These are phyloP conservation scores for Drosophila albomicans DNA, from an alignment of 1,140 invertebrate genomes.

Conservation along the genomic window DNA sequence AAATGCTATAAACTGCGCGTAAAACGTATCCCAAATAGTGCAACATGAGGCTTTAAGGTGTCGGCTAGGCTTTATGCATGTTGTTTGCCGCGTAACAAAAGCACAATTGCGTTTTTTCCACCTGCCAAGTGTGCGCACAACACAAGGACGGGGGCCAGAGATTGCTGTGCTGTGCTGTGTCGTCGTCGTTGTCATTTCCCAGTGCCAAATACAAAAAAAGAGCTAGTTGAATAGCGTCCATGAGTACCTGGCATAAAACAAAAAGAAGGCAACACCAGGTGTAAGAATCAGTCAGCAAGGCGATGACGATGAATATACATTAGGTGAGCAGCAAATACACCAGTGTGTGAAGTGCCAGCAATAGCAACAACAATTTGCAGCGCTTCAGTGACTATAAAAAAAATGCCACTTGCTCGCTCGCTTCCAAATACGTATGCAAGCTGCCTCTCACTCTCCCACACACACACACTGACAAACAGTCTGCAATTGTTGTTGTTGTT, in stretches of 20 bases:
- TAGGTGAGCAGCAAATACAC: constrained; percentile 57
- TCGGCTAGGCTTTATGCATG: neutral
- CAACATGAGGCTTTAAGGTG: constrained; percentile 38
- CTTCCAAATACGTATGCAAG: constrained; percentile 45
- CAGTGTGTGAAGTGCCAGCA: constrained; percentile 37
- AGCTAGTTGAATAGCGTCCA: constrained; percentile 17
- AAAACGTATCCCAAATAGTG: constrained; percentile 32
- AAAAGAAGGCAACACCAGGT: constrained; percentile 8
- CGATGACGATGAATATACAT: constrained; percentile 60
- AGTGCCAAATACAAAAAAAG: constrained; percentile 61
- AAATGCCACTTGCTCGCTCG: constrained; percentile 43
- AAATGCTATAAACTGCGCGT: constrained; percentile 33
- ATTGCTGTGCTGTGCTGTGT: constrained; percentile 5
- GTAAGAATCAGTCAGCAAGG: constrained; percentile 27
- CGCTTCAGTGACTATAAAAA: constrained; percentile 53
- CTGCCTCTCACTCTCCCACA: constrained; percentile 11
- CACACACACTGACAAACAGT: constrained; percentile 17
- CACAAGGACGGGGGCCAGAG: constrained; percentile 37
- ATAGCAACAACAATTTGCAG: constrained; percentile 26
- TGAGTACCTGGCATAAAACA: constrained; percentile 6
- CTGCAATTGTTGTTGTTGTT: constrained; percentile 37
- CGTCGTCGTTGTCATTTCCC: constrained; percentile 51
- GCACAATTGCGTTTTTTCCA: constrained; percentile 26
- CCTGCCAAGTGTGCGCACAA: constrained; percentile 46
- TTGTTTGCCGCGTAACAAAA: constrained; percentile 14